Evolutionary conservation across 2,888 invertebrate species (phyloP).

Genomic region (Homarus gammarus): DNA sequence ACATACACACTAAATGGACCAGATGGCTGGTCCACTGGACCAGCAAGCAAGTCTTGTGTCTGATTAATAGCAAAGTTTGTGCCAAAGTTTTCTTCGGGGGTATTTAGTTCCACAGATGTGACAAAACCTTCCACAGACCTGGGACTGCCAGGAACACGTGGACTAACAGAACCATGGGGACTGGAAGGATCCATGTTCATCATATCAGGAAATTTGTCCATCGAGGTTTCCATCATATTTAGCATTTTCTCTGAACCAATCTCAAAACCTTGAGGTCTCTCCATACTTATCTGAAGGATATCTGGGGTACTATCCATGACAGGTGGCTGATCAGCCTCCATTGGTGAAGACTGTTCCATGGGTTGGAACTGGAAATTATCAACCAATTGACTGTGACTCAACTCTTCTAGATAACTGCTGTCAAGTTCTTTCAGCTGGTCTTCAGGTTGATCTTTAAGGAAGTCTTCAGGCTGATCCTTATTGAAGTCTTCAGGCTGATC

Average conservation of each 20-base stretch:
- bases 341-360: background rate
- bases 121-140: slow-evolving; percentile 75
- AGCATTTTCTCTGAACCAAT: background rate
- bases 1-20: slow-evolving; percentile 76
- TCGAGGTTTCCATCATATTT: slow-evolving; percentile 31
- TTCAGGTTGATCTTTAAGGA: background rate
- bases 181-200: slow-evolving; percentile 29
- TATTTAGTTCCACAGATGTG: slow-evolving; percentile 74
- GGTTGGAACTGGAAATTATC: slow-evolving; percentile 15
- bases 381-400: background rate
- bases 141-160: slow-evolving; percentile 65
- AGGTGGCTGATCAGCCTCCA: slow-evolving; percentile 34
- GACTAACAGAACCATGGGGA: slow-evolving; percentile 51
- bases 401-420: background rate
- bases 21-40: slow-evolving; percentile 61
- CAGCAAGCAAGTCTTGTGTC: slow-evolving; percentile 41
- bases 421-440: no score
- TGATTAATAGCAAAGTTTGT: slow-evolving; percentile 58
- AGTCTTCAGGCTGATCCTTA: background rate
- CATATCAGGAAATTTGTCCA: slow-evolving; percentile 23
- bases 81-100: slow-evolving; percentile 66
- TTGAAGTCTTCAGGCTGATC: no score
- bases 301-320: slow-evolving; percentile 42
- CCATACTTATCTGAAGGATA: slow-evolving; percentile 27
- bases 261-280: background rate